phyloP scores from a whole-genome alignment of 2,888 invertebrate genomes.

The Laspeyria flexula region DNA sequence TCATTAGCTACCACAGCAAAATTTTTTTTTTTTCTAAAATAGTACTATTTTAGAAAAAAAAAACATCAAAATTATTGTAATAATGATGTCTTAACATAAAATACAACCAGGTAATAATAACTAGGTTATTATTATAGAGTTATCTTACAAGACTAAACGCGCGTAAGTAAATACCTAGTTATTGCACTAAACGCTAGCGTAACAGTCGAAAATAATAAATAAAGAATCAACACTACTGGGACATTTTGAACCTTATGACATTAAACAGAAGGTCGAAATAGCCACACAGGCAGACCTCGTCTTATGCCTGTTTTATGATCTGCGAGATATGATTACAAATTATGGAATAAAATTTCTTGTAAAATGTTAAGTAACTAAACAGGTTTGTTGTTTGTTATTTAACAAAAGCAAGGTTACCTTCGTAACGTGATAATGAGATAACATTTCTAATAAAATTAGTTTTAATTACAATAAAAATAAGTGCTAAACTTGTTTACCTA shows the following conservation, averaged over 20 bases:
- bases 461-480: background rate
- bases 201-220: no score
- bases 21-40: no score
- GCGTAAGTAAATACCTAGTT: no score
- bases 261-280: no score
- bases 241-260: no score
- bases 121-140: conserved; percentile 32
- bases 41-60: background rate
- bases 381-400: conserved; percentile 25
- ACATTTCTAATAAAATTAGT: background rate
- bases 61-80: background rate
- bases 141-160: conserved; percentile 28
- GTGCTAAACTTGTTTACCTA: background rate
- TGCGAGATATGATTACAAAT: conserved; percentile 29
- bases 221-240: no score
- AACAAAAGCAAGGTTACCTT: conserved; percentile 15
- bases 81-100: conserved; percentile 6
- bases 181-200: no score
- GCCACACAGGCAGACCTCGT: no score
- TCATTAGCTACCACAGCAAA: no score
- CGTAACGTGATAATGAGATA: conserved; percentile 3
- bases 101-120: conserved; percentile 21
- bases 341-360: conserved; percentile 18
- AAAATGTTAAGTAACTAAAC: conserved; percentile 28
- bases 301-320: no score